phyloP scores from a whole-genome alignment of 2,113 vertebrate species.

The Passer domesticus region DNA sequence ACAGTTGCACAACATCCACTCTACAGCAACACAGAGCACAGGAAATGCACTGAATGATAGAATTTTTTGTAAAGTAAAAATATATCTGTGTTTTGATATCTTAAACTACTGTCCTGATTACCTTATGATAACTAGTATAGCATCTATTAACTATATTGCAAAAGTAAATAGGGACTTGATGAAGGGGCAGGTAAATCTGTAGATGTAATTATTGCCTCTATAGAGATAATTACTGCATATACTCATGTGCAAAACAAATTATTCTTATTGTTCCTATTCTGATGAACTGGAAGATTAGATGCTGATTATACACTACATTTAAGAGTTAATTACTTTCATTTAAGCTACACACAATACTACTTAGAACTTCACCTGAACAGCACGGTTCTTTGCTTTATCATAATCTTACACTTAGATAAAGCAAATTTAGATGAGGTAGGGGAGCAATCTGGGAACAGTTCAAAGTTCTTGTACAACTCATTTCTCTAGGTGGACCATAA shows the following conservation, averaged over 20 bases:
- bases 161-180: background rate
- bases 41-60: background rate
- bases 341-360: background rate
- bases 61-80: background rate
- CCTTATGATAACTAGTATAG: background rate
- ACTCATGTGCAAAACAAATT: background rate
- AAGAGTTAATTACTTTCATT: background rate
- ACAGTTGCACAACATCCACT: background rate
- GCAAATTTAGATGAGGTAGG: background rate
- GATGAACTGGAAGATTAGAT: background rate
- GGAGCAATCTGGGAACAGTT: background rate
- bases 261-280: background rate
- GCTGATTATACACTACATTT: fast-evolving
- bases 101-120: background rate
- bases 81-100: background rate
- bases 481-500: background rate
- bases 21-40: background rate
- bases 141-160: background rate
- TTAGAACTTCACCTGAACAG: background rate
- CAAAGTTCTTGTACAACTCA: background rate
- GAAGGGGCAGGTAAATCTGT: background rate
- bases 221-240: background rate
- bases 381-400: background rate
- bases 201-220: background rate
- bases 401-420: background rate